These are phyloP conservation scores for Cyphomyrus discorhynchus DNA, from an alignment of 2,113 vertebrate genomes.

Conservation along the genomic window DNA sequence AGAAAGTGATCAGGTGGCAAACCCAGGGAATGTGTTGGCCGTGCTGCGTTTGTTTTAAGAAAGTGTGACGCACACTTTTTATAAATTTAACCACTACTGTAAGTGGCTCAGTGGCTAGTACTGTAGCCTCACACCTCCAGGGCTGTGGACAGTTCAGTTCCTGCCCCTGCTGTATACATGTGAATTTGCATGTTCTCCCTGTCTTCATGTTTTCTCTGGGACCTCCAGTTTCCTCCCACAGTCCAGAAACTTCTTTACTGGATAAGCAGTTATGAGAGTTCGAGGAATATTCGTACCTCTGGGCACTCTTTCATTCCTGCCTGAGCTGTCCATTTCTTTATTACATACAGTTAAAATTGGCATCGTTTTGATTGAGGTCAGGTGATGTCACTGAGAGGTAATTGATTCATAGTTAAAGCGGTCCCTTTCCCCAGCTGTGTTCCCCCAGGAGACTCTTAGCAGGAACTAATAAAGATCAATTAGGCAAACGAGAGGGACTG, in stretches of 20 bases:
- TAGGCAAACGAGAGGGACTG: background rate
- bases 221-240: background rate
- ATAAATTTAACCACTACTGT: background rate
- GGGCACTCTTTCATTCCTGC: background rate
- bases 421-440: background rate
- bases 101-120: background rate
- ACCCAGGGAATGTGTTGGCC: background rate
- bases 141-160: background rate
- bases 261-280: background rate
- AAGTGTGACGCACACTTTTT: background rate
- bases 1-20: background rate
- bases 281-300: background rate
- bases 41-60: background rate
- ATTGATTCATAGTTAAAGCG: slow-evolving; percentile 8
- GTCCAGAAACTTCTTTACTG: background rate
- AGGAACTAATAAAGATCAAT: slow-evolving; percentile 12
- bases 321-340: background rate
- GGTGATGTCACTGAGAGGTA: background rate
- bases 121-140: background rate
- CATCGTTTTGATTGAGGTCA: background rate
- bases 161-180: background rate
- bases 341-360: background rate
- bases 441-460: background rate
- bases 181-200: background rate
- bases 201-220: background rate